Base-by-base conservation (phyloP, 2,797 vertebrate species). In the Sphenodon punctatus region DNA sequence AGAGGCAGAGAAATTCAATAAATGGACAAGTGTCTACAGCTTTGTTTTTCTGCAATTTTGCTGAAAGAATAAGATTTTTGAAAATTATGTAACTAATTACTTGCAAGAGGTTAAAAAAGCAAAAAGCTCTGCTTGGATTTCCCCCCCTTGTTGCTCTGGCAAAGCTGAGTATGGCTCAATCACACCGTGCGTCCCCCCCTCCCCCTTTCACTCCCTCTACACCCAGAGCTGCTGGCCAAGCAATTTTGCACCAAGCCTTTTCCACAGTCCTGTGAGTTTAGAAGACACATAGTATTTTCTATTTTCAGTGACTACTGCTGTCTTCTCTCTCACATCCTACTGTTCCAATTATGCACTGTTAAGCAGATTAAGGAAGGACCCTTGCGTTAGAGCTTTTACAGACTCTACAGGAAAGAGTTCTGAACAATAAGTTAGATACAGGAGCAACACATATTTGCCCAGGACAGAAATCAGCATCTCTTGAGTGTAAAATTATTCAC, bases 1-100 rank as follows among this genome's bases (percentile, higher is more conserved):
- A 88, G 69, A 88, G 41, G 70, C 77, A 77, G 77, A n/a, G n/a
- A 69, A 53, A 79, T 70, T 25, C 4, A 8, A 25, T n/a, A n/a
- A 30, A 66, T 73, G 59, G 63, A 84, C n/a, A 77, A 38, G 36
- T n/a, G 60, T 25, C 48, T 61, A n/a, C 53, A 72, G 32, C 34
- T 8, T 15, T 60, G 10, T 19, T 36, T 27, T 12, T 78, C 56
- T 82, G 68, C 32, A 78, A 60, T 19, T 87, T 10, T 22, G 5
- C 56, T 23, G 34, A 0, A 53, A 30, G 48, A 17, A 0, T 17
- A 60, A 4, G 69, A 76, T 63, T 14, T 2, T 3, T 56, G 22
- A 46, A 46, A 32, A 32, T 56, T 56, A 55, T 10, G 74, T 32
- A 22, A 23, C n/a, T 39, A 30, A n/a, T n/a, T 8, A 51, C 53